Evolutionary conservation across 2,888 invertebrate genomes (phyloP), one percentile per base, ranked within the genome.

Genomic region (Choreutis nemorana): DNA sequence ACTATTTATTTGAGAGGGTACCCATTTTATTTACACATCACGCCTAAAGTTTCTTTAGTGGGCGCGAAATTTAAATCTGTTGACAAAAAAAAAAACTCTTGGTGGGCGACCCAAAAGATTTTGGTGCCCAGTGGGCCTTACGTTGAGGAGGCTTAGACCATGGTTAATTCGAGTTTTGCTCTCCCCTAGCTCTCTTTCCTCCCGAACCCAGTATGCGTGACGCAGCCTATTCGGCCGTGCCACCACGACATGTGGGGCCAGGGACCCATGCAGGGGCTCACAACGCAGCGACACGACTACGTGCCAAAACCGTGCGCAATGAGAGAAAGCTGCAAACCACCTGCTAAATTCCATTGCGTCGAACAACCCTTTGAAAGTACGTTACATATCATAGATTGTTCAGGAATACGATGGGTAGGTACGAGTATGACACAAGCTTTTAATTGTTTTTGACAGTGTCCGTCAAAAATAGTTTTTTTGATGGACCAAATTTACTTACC

Each of bases 201-300:
- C 24, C 84, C 84, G 3, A 84, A 83, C 39, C 80, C 73, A 1
- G 63, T 71, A 12, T 64, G 75, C 9, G 53, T 68, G 31, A 84
- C 85, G 13, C 79, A 83, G 2, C 59, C 84, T 2, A 83, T 86
- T 39, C 67, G 81, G 1, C 87, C 86, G 2, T 83, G 83, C 33
- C 78, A 82, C 57, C 83, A 83, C 56, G 84, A 83, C 52, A 72
- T 84, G 46, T 71, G 82, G 46, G 84, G 85, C 0, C 81, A 83
- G 30, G 83, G 82, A 0, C 87, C 88, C n/a, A 85, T 89, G 79
- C 86, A 87, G 61, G 84, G 83, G 38, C 63, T 85, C 35, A 90
- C 90, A 2, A 89, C 89, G 1, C 84, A 87, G 40, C 86, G 87
- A 22, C 87, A 87, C 52, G 89, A 89, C 67, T 90, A 77, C 48